Evolutionary conservation across 92 coral and sea anemone species (phyloP).

Genomic region (Palythoa heliodiscus): DNA sequence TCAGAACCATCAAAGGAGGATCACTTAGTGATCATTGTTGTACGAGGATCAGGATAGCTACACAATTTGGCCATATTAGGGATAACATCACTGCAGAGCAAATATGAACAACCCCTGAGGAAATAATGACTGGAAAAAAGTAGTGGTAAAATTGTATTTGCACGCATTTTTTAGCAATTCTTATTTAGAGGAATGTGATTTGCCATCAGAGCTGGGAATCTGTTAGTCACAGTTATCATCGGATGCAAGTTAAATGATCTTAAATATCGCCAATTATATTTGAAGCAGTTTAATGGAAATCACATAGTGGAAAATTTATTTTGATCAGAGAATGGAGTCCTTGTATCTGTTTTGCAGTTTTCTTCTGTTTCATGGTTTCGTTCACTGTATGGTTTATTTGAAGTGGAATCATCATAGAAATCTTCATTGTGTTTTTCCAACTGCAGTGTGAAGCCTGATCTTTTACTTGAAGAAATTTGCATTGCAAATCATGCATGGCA

Average conservation of each 20-base stretch:
- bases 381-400: conserved; percentile 14
- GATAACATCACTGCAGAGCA: conserved; percentile 16
- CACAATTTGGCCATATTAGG: conserved; percentile 37
- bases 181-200: conserved; percentile 37
- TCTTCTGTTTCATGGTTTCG: neutral
- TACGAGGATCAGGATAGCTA: conserved; percentile 81
- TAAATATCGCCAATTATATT: conserved; percentile 3
- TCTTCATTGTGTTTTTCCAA: conserved; percentile 31
- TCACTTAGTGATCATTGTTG: conserved; percentile 97
- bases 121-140: conserved; percentile 23
- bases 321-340: conserved; percentile 42
- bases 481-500: conserved; percentile 35
- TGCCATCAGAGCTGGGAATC: conserved; percentile 41
- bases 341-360: conserved; percentile 39
- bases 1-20: conserved; percentile 99
- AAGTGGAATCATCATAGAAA: conserved; percentile 22
- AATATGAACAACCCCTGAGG: conserved; percentile 36
- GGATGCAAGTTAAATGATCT: conserved; percentile 28
- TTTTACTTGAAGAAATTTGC: conserved; percentile 46
- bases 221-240: conserved; percentile 4
- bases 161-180: conserved; percentile 32
- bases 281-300: conserved; percentile 18
- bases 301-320: conserved; percentile 35
- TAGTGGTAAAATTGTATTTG: conserved; percentile 40
- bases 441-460: conserved; percentile 34